Evolutionary conservation across 2,113 vertebrate species (phyloP).

Genomic region (Peucedramus taeniatus): DNA sequence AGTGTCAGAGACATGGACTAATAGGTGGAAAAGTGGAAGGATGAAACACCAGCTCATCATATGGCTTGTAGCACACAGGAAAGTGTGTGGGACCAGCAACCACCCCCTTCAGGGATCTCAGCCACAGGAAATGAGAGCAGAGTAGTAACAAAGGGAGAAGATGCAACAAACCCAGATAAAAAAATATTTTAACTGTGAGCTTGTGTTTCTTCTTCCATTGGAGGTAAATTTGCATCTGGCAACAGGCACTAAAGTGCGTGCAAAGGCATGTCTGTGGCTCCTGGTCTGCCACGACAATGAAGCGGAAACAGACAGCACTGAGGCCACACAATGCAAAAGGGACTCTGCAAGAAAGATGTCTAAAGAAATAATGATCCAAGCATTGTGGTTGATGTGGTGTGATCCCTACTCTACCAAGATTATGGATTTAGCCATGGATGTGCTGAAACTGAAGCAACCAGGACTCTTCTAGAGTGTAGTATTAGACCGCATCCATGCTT

Average conservation of each 20-base stretch:
- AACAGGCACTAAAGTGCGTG: neutral
- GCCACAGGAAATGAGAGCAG: neutral
- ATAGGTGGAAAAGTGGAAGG: neutral
- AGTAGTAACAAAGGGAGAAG: neutral
- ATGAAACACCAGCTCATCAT: neutral
- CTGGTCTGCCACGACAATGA: accelerated
- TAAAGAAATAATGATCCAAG: neutral
- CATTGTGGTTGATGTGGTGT: neutral
- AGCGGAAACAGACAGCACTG: neutral
- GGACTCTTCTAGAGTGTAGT: neutral
- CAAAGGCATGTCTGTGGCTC: neutral
- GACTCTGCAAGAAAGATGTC: neutral
- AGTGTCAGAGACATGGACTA: neutral
- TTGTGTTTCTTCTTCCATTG: neutral
- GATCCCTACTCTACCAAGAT: neutral
- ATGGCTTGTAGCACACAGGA: neutral
- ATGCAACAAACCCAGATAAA: neutral
- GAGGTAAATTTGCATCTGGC: neutral
- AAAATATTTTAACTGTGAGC: neutral
- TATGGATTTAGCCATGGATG: neutral
- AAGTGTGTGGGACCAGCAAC: neutral
- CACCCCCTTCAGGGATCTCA: neutral
- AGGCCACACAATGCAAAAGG: neutral
- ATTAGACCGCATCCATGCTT: neutral
- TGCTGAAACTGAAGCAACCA: neutral